Percentiles rank a stretch among this genome's conserved stretches.
Conservation (phyloP, 2,797 vertebrate genomes). For the Gallinago solitaria region DNA sequence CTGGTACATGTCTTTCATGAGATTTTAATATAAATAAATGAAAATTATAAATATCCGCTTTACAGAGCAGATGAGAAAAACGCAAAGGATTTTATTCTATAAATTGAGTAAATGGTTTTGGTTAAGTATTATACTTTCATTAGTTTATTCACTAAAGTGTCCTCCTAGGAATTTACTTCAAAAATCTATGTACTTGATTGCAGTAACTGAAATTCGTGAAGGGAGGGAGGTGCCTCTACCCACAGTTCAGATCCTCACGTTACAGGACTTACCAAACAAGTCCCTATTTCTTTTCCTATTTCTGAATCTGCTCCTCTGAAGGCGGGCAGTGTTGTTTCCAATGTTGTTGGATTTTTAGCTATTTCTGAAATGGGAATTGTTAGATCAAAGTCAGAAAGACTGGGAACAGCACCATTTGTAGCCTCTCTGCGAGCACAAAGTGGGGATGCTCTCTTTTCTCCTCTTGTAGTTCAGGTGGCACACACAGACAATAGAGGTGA, state of each 20-base stretch:
- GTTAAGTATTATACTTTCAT: slow-evolving; percentile 13
- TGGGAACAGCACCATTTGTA: neutral
- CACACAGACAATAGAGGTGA: neutral
- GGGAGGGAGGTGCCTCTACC: neutral
- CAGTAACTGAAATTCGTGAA: neutral
- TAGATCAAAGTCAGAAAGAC: neutral
- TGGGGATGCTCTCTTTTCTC: neutral
- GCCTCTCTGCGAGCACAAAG: neutral
- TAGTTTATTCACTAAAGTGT: slow-evolving; percentile 42
- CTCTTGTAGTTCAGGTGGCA: neutral
- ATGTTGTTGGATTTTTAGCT: neutral
- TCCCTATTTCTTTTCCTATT: neutral
- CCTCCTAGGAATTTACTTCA: slow-evolving; percentile 5
- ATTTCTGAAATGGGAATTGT: neutral
- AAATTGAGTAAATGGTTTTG: slow-evolving; percentile 3
- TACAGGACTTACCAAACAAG: neutral
- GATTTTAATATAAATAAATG: slow-evolving; percentile 61
- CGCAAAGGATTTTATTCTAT: slow-evolving; percentile 10
- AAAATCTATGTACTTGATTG: neutral
- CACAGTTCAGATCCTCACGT: neutral
- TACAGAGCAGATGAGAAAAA: slow-evolving; percentile 18
- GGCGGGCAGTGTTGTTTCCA: neutral
- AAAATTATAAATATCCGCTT: slow-evolving; percentile 30
- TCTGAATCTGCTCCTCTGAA: neutral
- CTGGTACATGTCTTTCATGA: slow-evolving; percentile 47